A percentile compares a stretch with the other conserved stretches of the same genome.
These are phyloP conservation scores for Promerops cafer DNA, from an alignment of 2,113 vertebrate genomes.

Conservation along the genomic window DNA sequence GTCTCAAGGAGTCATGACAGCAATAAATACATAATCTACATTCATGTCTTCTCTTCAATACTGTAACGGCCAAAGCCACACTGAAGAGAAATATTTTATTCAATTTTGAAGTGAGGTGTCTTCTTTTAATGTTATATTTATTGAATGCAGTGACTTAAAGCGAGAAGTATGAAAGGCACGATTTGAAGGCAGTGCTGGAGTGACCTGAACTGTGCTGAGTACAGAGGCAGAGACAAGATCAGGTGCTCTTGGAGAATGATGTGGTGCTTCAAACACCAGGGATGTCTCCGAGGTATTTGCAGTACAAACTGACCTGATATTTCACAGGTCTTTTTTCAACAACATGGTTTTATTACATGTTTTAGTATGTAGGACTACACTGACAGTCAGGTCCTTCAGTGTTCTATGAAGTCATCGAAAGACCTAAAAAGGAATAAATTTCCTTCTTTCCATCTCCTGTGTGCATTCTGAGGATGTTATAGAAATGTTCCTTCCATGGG, in stretches of 20 bases:
- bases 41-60: background rate
- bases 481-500: background rate
- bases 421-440: background rate
- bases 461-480: fast-evolving
- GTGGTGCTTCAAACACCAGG: background rate
- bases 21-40: background rate
- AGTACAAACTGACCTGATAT: background rate
- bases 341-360: background rate
- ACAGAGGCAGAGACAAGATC: background rate
- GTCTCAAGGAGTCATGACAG: background rate
- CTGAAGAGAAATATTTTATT: background rate
- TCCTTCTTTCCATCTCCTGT: fast-evolving
- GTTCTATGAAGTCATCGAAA: background rate
- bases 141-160: background rate
- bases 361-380: background rate
- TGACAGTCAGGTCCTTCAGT: background rate
- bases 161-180: background rate
- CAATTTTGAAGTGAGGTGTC: background rate
- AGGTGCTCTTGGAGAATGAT: background rate
- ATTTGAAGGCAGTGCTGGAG: background rate
- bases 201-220: background rate
- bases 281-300: background rate
- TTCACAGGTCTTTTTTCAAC: background rate
- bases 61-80: background rate
- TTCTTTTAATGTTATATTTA: background rate